phyloP scores from a whole-genome alignment of 2,797 vertebrate species.

The Microctenopoma steveboyesi region DNA sequence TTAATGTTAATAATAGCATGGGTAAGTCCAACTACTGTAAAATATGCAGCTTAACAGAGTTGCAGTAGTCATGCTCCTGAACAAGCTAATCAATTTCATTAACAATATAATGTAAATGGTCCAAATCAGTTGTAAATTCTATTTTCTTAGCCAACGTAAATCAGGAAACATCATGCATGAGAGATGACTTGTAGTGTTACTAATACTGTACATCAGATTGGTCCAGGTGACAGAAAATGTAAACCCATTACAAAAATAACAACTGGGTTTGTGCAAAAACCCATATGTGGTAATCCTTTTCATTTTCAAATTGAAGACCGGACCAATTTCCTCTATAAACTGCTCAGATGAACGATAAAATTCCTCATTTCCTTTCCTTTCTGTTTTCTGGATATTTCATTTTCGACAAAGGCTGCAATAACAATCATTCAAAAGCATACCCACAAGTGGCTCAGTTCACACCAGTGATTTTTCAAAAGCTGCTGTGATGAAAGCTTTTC shows the following conservation, averaged over 20 bases:
- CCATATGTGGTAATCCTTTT: constrained; percentile 77
- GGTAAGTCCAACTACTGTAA: constrained; percentile 26
- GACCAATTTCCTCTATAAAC: constrained; percentile 87
- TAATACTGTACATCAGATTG: constrained; percentile 41
- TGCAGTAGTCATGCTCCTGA: constrained; percentile 46
- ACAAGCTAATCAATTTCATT: constrained; percentile 56
- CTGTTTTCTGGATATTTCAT: constrained; percentile 38
- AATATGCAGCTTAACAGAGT: constrained; percentile 25
- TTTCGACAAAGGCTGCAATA: constrained; percentile 17
- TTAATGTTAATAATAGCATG: constrained; percentile 53
- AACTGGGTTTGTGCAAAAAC: constrained; percentile 64
- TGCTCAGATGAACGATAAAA: constrained; percentile 92
- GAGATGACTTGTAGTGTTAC: constrained; percentile 52
- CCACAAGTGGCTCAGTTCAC: constrained; percentile 4
- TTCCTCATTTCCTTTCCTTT: constrained; percentile 73
- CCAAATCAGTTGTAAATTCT: constrained; percentile 31
- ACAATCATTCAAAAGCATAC: constrained; percentile 25
- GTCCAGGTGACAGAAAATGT: constrained; percentile 62
- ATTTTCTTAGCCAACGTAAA: constrained; percentile 42
- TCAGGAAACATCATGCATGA: constrained; percentile 42
- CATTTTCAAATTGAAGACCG: constrained; percentile 85
- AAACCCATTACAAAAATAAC: constrained; percentile 68
- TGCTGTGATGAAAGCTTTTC: constrained; percentile 3
- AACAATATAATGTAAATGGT: constrained; percentile 23
- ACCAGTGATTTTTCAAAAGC: constrained; percentile 24